Conservation (phyloP, 2,113 vertebrate genomes). For the Melanerpes formicivorus region DNA sequence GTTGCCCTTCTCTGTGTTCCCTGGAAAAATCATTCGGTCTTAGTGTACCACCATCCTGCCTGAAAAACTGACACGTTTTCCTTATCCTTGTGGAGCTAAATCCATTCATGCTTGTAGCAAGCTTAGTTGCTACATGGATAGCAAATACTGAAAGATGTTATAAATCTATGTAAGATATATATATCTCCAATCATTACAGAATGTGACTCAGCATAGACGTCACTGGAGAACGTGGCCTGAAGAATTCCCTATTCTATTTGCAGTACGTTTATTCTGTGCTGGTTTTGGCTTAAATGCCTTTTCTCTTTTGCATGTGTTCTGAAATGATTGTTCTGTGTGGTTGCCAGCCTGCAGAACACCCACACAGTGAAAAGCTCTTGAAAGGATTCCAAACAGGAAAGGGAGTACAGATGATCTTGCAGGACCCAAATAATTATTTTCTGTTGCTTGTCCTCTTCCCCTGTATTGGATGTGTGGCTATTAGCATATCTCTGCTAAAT, state of each 20-base stretch:
- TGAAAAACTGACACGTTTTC: not conserved
- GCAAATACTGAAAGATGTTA: not conserved
- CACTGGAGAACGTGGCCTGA: not conserved
- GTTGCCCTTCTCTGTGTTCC: not conserved
- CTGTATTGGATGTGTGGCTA: not conserved
- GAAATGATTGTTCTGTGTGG: not conserved
- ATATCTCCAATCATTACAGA: not conserved
- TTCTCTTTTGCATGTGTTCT: not conserved
- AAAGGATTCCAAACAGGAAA: not conserved
- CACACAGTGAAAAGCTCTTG: not conserved
- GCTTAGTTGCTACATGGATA: not conserved
- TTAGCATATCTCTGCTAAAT: not conserved
- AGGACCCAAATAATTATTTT: not conserved
- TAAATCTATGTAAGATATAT: not conserved
- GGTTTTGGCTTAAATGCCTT: not conserved
- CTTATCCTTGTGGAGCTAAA: not conserved
- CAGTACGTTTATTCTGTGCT: not conserved
- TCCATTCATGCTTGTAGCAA: not conserved
- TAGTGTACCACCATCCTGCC: not conserved
- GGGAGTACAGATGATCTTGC: not conserved
- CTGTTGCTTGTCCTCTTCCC: not conserved
- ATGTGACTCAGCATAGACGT: not conserved
- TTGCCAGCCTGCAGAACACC: constrained; percentile 5
- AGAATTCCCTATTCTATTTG: not conserved
- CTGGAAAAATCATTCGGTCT: not conserved